Evolutionary conservation across 1,140 invertebrate species (phyloP), one percentile per base, ranked within the genome.

Genomic region (Bombus polaris): DNA sequence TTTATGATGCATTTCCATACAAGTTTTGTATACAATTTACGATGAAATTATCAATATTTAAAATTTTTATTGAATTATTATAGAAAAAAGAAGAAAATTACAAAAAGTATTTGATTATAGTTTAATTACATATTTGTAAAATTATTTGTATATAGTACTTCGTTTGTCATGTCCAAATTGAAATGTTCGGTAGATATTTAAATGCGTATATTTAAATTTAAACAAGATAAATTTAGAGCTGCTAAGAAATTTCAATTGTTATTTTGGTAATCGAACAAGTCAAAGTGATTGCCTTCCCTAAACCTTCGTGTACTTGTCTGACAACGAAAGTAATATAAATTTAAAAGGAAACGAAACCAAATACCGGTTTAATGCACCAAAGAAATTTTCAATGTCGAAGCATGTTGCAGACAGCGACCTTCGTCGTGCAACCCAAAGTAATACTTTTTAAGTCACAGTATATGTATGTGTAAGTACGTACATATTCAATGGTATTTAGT

Each of bases 351-450:
- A 80, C 57, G 42, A 65, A 42, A 80, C 73, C 25, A 53, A 42
- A 71, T 80, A 85, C 83, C 68, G 76, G 77, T 85, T 85, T 80
- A 53, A 72, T 73, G 42, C 68, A 65, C 42, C 22, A 70, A 71
- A 72, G 42, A 85, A 71, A 72, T 80, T 80, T 80, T 85, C 68
- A 85, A 80, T 85, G 83, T 62, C 83, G 68, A 47, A 44, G 32
- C 76, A 47, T 84, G 77, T 85, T 78, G 70, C 68, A 68, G 47
- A 10, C 77, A 39, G 37, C 68, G 66, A 79, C 83, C 76, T 84
- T 79, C 83, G 10, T 78, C 66, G 68, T 84, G 76, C 76, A 85
- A 70, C 57, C 37, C 47, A 80, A 70, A 80, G 77, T 39, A 80
- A 80, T 79, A 57, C 53, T 68, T 80, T 47, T 53, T 44, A 53